These are phyloP conservation scores for Trididemnum clinides DNA, from an alignment of 23 tunicate genomes.

Conservation along the genomic window DNA sequence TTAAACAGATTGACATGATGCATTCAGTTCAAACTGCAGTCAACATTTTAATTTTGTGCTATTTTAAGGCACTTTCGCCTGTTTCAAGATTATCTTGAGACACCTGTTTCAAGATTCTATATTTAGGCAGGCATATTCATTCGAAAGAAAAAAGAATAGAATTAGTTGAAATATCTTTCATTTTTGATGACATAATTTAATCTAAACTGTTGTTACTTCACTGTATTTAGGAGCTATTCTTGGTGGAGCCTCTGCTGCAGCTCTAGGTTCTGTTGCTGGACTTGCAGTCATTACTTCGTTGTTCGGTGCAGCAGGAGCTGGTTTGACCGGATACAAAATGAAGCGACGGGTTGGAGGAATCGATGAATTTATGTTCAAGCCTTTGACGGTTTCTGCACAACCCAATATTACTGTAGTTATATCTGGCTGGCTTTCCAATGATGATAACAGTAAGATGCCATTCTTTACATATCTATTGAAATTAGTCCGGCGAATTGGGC, in stretches of 20 bases:
- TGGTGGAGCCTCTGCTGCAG: slow-evolving; percentile 94
- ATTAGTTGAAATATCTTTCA: too few relatives aligned
- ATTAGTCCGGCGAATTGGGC: too few relatives aligned
- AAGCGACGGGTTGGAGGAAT: slow-evolving; percentile 96
- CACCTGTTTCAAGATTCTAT: too few relatives aligned
- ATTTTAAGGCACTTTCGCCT: too few relatives aligned
- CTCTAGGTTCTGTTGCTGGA: slow-evolving; percentile 96
- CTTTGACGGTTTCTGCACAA: slow-evolving; percentile 68
- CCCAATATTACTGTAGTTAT: slow-evolving; percentile 70
- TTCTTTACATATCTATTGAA: too few relatives aligned
- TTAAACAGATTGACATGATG: too few relatives aligned
- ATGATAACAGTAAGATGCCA: slow-evolving; percentile 44
- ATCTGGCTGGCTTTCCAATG: slow-evolving; percentile 85
- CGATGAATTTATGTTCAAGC: slow-evolving; percentile 82
- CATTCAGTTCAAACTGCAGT: too few relatives aligned
- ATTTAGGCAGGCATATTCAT: too few relatives aligned
- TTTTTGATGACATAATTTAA: too few relatives aligned
- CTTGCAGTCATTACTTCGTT: slow-evolving; percentile 94
- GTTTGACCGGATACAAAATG: slow-evolving; percentile 99
- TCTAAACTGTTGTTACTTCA: neutral
- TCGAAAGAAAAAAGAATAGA: too few relatives aligned
- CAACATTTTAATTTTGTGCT: too few relatives aligned
- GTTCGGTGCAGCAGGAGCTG: slow-evolving; percentile 99
- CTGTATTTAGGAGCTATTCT: slow-evolving; percentile 73
- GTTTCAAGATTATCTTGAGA: too few relatives aligned